A percentile compares a stretch with the other conserved stretches of the same genome.
phyloP scores from a whole-genome alignment of 2,113 vertebrate genomes.

The Elgaria multicarinata region DNA sequence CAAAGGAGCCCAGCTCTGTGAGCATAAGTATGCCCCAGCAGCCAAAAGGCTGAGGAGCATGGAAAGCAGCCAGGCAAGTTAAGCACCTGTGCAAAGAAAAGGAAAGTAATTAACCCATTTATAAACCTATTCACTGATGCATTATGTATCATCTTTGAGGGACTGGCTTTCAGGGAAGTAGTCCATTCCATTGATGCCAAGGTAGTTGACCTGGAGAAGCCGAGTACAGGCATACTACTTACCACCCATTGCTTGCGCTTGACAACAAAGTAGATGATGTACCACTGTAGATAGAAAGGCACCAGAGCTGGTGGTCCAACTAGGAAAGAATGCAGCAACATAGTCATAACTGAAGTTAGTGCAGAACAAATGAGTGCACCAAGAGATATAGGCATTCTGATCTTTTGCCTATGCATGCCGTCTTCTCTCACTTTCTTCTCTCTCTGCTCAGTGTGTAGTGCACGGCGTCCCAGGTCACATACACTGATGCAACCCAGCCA shows the following conservation, averaged over 20 bases:
- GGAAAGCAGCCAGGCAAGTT: too few species aligned
- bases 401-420: too few species aligned
- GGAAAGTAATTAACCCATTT: too few species aligned
- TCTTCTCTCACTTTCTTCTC: not conserved
- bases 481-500: not conserved
- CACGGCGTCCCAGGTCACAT: not conserved
- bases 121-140: too few species aligned
- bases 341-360: not conserved
- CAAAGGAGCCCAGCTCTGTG: not conserved
- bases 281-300: constrained; percentile 86
- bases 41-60: too few species aligned
- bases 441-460: not conserved
- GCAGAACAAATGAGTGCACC: not conserved
- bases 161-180: not conserved
- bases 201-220: not conserved
- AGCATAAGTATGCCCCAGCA: too few species aligned
- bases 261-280: constrained; percentile 82
- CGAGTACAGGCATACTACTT: constrained; percentile 63
- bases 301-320: constrained; percentile 86
- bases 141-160: not conserved
- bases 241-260: constrained; percentile 83
- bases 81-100: too few species aligned
- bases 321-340: constrained; percentile 49
- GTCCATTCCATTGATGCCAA: not conserved
- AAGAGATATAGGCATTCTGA: not conserved